These are phyloP conservation scores for Drosophila koepferae DNA, from an alignment of 2,888 invertebrate species.

Conservation along the genomic window DNA sequence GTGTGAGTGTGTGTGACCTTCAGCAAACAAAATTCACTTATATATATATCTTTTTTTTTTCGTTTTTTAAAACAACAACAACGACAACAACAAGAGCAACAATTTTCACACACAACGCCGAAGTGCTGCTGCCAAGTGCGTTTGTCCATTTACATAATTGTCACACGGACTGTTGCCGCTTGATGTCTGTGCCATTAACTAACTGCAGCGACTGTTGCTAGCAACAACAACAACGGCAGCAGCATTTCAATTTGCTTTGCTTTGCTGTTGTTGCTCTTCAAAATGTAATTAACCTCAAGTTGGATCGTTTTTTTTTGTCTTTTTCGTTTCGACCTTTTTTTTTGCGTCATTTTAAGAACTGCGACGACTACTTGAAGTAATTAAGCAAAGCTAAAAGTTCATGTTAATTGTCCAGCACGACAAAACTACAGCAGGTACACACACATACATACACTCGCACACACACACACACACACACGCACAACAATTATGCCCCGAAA, in stretches of 20 bases:
- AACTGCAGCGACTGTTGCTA: conserved; percentile 45
- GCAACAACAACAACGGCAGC: conserved; percentile 34
- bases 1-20: conserved; percentile 53
- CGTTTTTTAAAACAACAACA: neutral
- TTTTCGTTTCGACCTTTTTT: conserved; percentile 49
- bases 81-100: conserved; percentile 13
- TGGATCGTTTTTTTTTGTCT: conserved; percentile 25
- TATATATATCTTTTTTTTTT: conserved; percentile 8
- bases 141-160: conserved; percentile 76
- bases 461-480: conserved; percentile 23
- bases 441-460: conserved; percentile 18
- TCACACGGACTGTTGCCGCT: conserved; percentile 68
- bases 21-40: conserved; percentile 72
- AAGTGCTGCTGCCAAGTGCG: conserved; percentile 60
- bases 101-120: conserved; percentile 27
- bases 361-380: conserved; percentile 62
- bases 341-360: conserved; percentile 77
- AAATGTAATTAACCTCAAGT: conserved; percentile 76
- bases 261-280: conserved; percentile 62
- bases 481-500: conserved; percentile 59
- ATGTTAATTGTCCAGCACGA: conserved; percentile 76
- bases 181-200: conserved; percentile 69
- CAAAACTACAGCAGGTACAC: conserved; percentile 53
- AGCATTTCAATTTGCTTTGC: conserved; percentile 71
- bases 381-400: conserved; percentile 81